Base-by-base conservation (phyloP, 2,797 vertebrate genomes). In the Sphaeramia orbicularis region DNA sequence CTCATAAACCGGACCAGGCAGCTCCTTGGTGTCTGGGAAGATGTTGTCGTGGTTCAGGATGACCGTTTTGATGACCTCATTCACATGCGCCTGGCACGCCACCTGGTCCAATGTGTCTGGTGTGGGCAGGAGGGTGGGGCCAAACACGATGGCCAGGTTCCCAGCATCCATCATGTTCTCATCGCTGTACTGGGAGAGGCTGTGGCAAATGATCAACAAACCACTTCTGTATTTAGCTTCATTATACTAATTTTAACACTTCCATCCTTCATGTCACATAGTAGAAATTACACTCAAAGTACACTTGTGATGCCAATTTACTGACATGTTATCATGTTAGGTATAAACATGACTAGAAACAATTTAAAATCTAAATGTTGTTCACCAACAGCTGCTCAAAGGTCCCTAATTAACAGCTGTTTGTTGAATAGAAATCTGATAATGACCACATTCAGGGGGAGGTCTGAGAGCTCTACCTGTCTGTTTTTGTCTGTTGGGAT, bases 151-250 rank as follows among this genome's bases (percentile, higher is more conserved):
- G 78, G 98, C 98, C 89, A 99, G 83, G 87, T 99, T 99, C 78
- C 97, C 98, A 0, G 98, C 96, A 78, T 99, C 98, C 98, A 99
- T 99, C 98, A 99, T 99, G 91, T 99, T 99, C 90, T 99, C 98
- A 14, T 99, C 98, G 8, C 95, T 99, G 94, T 99, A 99, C 89
- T 99, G 97, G 32, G 98, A 99, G 58, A 99, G 95, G 80, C 98
- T 99, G 84, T 0, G 5, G 36, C 27, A 16, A n/a, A 0, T 6
- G 4, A 11, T n/a, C 15, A 48, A 50, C n/a, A 27, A 27, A 27
- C 24, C 24, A 27, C 24, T 27, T 27, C 24, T 27, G 24, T 27
- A 27, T 27, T 24, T 27, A 27, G 5, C 24, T 27, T 27, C 24
- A 27, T 27, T 27, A 27, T 27, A 27, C 24, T 27, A 4, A 27